phyloP scores from a whole-genome alignment of 2,888 invertebrate genomes.

The Acanthoscelides obtectus region DNA sequence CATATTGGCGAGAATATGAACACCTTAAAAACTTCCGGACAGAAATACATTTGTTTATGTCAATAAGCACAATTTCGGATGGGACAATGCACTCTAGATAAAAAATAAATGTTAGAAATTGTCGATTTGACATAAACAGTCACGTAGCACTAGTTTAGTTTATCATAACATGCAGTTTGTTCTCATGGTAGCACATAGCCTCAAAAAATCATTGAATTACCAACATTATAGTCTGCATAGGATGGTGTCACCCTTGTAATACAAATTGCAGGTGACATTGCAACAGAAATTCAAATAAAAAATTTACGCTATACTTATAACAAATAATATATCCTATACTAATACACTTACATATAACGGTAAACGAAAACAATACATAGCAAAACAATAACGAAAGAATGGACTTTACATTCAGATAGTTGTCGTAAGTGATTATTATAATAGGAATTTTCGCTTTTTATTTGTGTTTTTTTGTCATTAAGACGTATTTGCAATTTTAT shows the following conservation, averaged over 20 bases:
- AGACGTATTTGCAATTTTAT: constrained; percentile 26
- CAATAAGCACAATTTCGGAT: not conserved
- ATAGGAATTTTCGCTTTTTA: constrained; percentile 22
- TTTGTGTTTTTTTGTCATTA: constrained; percentile 26
- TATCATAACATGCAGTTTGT: no score
- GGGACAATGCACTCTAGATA: not conserved
- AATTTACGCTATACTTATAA: not conserved
- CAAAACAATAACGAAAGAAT: not conserved
- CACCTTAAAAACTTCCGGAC: no score
- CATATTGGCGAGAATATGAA: not conserved
- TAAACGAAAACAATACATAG: not conserved
- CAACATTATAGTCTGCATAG: no score
- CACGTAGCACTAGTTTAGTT: no score
- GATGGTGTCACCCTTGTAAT: not conserved
- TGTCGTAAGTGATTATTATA: constrained; percentile 9
- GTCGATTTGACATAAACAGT: not conserved
- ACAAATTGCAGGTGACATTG: not conserved
- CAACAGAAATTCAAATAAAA: not conserved
- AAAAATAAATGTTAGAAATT: not conserved
- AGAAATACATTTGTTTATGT: not conserved
- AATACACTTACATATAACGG: not conserved
- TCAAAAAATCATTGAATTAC: no score
- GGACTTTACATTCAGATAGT: constrained; percentile 5
- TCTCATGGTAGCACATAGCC: no score
- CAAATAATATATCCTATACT: not conserved